Conservation (phyloP, 1,140 invertebrate species). For the Lutraria rhynchaena region DNA sequence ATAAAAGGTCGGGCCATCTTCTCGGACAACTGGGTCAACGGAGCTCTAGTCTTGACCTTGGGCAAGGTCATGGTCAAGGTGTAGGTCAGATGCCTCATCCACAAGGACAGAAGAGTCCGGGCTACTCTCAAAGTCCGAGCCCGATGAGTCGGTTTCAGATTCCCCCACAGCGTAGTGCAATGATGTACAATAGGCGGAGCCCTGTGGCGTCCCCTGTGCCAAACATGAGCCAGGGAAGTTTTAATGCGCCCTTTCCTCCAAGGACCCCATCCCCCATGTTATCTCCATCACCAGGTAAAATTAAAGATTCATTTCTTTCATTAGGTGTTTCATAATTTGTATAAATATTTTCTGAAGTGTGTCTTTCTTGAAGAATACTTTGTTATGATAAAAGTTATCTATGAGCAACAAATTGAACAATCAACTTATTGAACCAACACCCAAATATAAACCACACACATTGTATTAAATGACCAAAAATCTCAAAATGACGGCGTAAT, state of each 20-base stretch:
- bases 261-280: slow-evolving; percentile 67
- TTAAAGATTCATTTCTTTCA: too few relatives aligned
- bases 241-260: slow-evolving; percentile 27
- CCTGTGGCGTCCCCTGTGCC: slow-evolving; percentile 59
- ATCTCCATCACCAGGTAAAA: slow-evolving; percentile 71
- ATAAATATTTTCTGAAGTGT: too few relatives aligned
- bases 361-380: too few relatives aligned
- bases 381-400: too few relatives aligned
- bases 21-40: slow-evolving; percentile 7
- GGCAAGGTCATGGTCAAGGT: slow-evolving; percentile 55
- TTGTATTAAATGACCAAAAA: too few relatives aligned
- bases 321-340: too few relatives aligned
- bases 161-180: slow-evolving; percentile 58
- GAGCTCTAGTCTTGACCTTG: slow-evolving; percentile 51
- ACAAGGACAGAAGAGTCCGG: slow-evolving; percentile 72
- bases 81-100: slow-evolving; percentile 33
- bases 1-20: slow-evolving; percentile 12
- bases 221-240: slow-evolving; percentile 1
- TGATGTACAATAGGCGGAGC: slow-evolving; percentile 71
- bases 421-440: too few relatives aligned
- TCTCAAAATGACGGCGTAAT: too few relatives aligned
- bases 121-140: slow-evolving; percentile 68
- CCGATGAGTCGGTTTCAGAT: slow-evolving; percentile 59
- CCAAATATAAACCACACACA: too few relatives aligned
- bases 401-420: too few relatives aligned